Evolutionary conservation across 2,888 invertebrate genomes (phyloP), one percentile per base, ranked within the genome.

Genomic region (Tolmerus cingulatus): DNA sequence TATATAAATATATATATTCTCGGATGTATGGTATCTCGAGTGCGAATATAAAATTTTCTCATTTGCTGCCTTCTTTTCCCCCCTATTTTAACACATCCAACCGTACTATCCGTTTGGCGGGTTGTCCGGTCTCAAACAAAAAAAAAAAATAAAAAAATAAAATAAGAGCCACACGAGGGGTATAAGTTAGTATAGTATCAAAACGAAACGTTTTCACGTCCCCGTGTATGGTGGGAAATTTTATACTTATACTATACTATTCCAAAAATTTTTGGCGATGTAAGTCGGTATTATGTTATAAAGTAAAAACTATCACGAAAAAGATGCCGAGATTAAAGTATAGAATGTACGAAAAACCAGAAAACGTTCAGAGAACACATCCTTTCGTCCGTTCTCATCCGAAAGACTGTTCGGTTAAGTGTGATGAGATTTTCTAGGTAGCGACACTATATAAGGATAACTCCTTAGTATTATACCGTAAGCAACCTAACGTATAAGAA

Each of bases 371-470:
- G 86, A 76, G 74, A 76, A 40, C 51, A 76, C 77, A 78, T 86
- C 86, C 86, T 78, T 46, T 86, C 37, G 76, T 51, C 40, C 57
- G 78, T 86, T 40, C 77, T 46, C 79, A 57, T 66, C 79, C 66
- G 86, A 74, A 66, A 86, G 86, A 86, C 77, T 78, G 78, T 86
- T 79, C 16, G 27, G 78, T 86, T 66, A 76, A 89, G 88, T 89
- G 87, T 89, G 89, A 87, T 89, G 87, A 74, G 87, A 88, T 88
- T 87, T 89, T 79, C 88, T 89, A 87, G 87, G 30, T 74, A 89
- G 88, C 88, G 88, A 89, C 89, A 89, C 89, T 89, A 89, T 89
- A 89, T 89, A 89, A 89, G 89, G 88, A 89, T 89, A 88, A 88
- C 87, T 89, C 89, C 89, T 89, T 89, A 87, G 77, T 81, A 87